These are phyloP conservation scores for Anseranas semipalmata DNA, from an alignment of 2,113 vertebrate species.

Conservation along the genomic window DNA sequence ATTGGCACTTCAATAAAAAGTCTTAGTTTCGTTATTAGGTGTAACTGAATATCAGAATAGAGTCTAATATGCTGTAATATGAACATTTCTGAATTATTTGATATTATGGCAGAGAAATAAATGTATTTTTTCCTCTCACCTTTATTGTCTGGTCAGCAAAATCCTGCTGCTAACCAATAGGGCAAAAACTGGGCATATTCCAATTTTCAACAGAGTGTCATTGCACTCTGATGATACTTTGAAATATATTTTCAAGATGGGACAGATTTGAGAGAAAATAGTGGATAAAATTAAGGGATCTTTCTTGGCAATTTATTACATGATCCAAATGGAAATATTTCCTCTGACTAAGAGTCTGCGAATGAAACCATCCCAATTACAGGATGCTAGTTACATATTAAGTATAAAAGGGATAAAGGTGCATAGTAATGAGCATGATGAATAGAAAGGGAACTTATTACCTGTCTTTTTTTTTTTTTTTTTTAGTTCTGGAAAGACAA, in stretches of 20 bases:
- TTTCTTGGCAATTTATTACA: neutral
- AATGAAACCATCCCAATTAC: neutral
- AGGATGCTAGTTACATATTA: constrained; percentile 13
- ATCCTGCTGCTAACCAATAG: neutral
- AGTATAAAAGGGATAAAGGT: constrained; percentile 17
- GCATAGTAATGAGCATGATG: neutral
- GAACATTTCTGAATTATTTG: neutral
- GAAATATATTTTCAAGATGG: neutral
- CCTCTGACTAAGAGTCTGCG: neutral
- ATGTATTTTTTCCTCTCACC: neutral
- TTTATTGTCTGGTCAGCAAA: neutral
- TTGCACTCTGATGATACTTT: neutral
- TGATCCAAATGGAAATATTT: constrained; percentile 3
- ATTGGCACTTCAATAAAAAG: neutral
- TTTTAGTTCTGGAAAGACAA: neutral
- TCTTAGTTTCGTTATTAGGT: neutral
- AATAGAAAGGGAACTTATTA: constrained; percentile 20
- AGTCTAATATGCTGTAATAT: neutral
- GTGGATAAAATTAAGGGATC: neutral
- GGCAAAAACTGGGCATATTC: neutral
- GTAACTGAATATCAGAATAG: neutral
- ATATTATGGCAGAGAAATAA: neutral
- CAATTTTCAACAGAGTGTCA: neutral
- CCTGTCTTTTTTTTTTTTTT: neutral
- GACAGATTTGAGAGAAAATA: neutral